Percentiles rank a stretch among this genome's conserved stretches.
phyloP scores from a whole-genome alignment of 2,113 vertebrate genomes.

The Nibea coibor region DNA sequence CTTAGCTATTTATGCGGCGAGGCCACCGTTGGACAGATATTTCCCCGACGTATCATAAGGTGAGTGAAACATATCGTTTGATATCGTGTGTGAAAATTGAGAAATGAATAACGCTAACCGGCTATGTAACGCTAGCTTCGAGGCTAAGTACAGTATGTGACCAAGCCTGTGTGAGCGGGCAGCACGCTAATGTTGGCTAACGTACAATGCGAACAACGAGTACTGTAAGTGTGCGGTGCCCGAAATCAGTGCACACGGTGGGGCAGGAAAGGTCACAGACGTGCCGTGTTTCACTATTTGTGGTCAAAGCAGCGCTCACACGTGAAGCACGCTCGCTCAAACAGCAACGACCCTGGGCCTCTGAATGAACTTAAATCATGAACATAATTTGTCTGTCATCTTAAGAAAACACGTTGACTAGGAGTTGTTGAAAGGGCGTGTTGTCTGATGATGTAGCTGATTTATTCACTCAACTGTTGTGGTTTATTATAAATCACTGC shows the following conservation, averaged over 20 bases:
- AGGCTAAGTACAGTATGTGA: constrained; percentile 15
- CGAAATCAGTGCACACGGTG: not conserved
- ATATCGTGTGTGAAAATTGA: not conserved
- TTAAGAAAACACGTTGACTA: not conserved
- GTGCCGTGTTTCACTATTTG: not conserved
- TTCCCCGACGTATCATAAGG: constrained; percentile 15
- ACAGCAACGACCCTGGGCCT: not conserved
- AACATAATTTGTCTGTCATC: not conserved
- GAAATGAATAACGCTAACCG: not conserved
- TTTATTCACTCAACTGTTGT: not conserved
- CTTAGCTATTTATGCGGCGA: constrained; percentile 30
- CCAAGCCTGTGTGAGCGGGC: constrained; percentile 15
- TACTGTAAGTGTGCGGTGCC: not conserved
- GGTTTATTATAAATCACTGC: accelerated
- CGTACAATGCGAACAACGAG: constrained; percentile 5
- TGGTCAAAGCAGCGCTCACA: not conserved
- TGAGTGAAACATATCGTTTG: constrained; percentile 31
- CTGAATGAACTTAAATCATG: not conserved
- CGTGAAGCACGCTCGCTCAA: not conserved
- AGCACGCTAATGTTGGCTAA: constrained; percentile 44
- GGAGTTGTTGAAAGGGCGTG: constrained; percentile 1
- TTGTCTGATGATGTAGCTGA: not conserved
- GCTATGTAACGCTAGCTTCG: constrained; percentile 10
- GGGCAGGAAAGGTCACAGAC: not conserved
- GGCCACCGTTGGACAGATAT: not conserved